These are phyloP conservation scores for Peromyscus polionotus DNA, from an alignment of 2,113 vertebrate species.

Conservation along the genomic window DNA sequence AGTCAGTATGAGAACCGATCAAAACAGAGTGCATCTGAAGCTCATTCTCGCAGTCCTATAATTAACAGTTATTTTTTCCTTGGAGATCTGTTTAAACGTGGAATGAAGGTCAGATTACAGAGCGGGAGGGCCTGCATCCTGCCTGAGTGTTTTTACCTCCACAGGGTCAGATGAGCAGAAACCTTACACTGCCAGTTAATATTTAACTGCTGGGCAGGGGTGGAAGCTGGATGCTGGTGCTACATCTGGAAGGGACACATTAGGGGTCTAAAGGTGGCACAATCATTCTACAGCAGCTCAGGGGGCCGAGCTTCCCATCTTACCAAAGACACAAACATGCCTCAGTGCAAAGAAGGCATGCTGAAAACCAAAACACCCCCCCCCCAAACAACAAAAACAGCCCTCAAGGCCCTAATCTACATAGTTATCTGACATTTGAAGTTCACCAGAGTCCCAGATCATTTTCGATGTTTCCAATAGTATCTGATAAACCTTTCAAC, in stretches of 20 bases:
- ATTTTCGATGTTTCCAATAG: neutral
- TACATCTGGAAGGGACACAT: neutral
- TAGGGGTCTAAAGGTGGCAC: neutral
- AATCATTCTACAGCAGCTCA: neutral
- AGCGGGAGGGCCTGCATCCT: slow-evolving; percentile 19
- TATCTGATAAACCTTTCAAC: neutral
- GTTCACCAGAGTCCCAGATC: neutral
- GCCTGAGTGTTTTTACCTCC: slow-evolving; percentile 46
- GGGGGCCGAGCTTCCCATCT: neutral
- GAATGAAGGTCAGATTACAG: neutral
- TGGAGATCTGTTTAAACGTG: neutral
- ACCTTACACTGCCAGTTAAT: neutral
- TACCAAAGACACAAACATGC: neutral
- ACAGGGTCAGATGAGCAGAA: slow-evolving; percentile 56
- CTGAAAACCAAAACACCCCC: neutral
- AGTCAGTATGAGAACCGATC: neutral
- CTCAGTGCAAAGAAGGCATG: neutral
- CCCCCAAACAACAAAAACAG: neutral
- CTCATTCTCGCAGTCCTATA: neutral
- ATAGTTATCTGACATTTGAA: neutral
- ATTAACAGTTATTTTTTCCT: slow-evolving; percentile 21
- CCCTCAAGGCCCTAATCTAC: neutral
- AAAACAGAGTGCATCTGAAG: slow-evolving; percentile 50
- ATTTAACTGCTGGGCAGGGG: slow-evolving; percentile 24
- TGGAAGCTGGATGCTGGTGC: neutral